phyloP scores from a whole-genome alignment of 2,888 invertebrate species.

The Drosophila formosana region DNA sequence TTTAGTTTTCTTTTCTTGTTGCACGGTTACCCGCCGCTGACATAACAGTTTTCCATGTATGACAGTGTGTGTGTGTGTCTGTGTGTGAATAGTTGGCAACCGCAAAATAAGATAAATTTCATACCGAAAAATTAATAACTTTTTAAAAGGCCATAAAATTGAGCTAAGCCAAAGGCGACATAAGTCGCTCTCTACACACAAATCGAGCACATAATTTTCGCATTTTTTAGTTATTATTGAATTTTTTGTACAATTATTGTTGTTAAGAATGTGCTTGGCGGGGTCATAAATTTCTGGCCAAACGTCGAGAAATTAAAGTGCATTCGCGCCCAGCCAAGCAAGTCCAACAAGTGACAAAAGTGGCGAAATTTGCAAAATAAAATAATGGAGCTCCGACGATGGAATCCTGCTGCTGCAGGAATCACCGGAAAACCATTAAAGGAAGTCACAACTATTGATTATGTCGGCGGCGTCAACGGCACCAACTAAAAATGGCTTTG shows the following conservation, averaged over 20 bases:
- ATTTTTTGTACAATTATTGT: not conserved
- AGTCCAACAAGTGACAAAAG: slow-evolving; percentile 70
- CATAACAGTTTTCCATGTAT: slow-evolving; percentile 25
- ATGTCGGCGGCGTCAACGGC: slow-evolving; percentile 62
- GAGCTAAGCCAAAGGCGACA: slow-evolving; percentile 22
- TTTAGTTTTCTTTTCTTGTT: not conserved
- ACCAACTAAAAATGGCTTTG: slow-evolving; percentile 69
- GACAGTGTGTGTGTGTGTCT: slow-evolving; percentile 22
- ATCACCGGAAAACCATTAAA: slow-evolving; percentile 82
- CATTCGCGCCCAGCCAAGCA: slow-evolving; percentile 40
- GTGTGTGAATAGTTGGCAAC: slow-evolving; percentile 31
- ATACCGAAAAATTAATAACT: slow-evolving; percentile 57
- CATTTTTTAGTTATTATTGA: slow-evolving; percentile 44
- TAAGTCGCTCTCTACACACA: slow-evolving; percentile 28
- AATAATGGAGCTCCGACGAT: slow-evolving; percentile 47
- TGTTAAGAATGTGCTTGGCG: slow-evolving; percentile 40
- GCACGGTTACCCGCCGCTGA: slow-evolving; percentile 15
- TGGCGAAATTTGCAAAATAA: slow-evolving; percentile 61
- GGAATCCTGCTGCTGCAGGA: slow-evolving; percentile 38
- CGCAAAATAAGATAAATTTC: slow-evolving; percentile 61
- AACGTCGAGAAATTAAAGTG: slow-evolving; percentile 58
- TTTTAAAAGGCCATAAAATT: slow-evolving; percentile 44
- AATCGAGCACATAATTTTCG: slow-evolving; percentile 40
- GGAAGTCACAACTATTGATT: slow-evolving; percentile 82
- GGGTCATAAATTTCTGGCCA: slow-evolving; percentile 48